A percentile compares a stretch with the other conserved stretches of the same genome.
Evolutionary conservation across 1,140 invertebrate genomes (phyloP).

Genomic region (Mactra quadrangularis): DNA sequence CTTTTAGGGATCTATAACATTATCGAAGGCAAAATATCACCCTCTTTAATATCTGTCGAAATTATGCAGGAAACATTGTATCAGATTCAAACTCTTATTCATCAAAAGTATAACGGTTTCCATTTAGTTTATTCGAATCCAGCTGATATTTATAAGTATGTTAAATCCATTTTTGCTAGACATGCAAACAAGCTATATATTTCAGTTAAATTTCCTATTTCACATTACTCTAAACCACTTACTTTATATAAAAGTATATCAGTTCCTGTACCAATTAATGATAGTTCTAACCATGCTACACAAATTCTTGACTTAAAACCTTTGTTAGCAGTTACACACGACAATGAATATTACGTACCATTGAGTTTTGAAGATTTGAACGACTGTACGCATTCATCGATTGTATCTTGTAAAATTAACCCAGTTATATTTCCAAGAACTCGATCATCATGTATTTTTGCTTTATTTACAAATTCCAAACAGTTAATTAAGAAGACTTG

Average conservation of each 20-base stretch:
- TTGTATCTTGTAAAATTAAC: neutral
- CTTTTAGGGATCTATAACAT: slow-evolving; percentile 16
- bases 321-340: neutral
- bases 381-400: neutral
- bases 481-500: neutral
- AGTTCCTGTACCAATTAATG: slow-evolving; percentile 9
- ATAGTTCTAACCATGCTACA: slow-evolving; percentile 13
- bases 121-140: neutral
- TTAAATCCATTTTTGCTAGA: neutral
- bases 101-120: slow-evolving; percentile 16
- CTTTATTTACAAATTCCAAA: slow-evolving; percentile 8
- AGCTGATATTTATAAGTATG: neutral
- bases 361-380: neutral
- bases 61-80: neutral
- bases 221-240: neutral
- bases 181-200: neutral
- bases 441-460: neutral
- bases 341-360: neutral
- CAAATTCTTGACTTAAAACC: neutral
- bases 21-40: slow-evolving; percentile 34
- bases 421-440: neutral
- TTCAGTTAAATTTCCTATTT: slow-evolving; percentile 4
- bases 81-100: slow-evolving; percentile 36
- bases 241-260: neutral
- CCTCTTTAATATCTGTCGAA: slow-evolving; percentile 15